Evolutionary conservation across 2,797 vertebrate genomes (phyloP).

Genomic region (Mormyrops attenuatus): DNA sequence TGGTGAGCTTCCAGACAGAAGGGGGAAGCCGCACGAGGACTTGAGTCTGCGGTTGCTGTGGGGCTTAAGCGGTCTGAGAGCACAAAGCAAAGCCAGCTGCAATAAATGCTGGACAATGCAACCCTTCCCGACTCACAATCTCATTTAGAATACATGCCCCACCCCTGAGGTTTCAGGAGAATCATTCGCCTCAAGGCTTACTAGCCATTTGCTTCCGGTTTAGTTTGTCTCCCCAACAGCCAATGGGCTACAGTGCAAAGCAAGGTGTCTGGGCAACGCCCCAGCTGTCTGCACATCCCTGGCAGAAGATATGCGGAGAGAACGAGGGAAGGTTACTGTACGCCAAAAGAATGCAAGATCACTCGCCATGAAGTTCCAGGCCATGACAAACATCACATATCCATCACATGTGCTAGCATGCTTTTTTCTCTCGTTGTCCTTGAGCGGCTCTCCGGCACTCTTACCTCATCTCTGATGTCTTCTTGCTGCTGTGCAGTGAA

Average conservation of each 20-base stretch:
- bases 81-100: slow-evolving; percentile 55
- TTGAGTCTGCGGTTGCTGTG: slow-evolving; percentile 46
- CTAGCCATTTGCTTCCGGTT: neutral
- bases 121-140: slow-evolving; percentile 15
- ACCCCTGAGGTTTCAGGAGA: neutral
- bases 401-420: neutral
- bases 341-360: neutral
- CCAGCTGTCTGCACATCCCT: neutral
- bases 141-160: slow-evolving; percentile 12
- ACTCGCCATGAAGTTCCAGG: neutral
- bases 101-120: slow-evolving; percentile 31
- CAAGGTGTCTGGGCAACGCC: neutral
- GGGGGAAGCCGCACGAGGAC: slow-evolving; percentile 40
- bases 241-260: neutral
- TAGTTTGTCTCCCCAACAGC: too few species aligned
- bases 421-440: neutral
- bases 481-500: slow-evolving; percentile 97
- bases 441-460: neutral
- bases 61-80: slow-evolving; percentile 49
- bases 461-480: slow-evolving; percentile 97
- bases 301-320: neutral
- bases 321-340: neutral
- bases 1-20: slow-evolving; percentile 23
- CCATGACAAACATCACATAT: neutral
- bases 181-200: slow-evolving; percentile 35